Base-by-base conservation (phyloP, 2,888 invertebrate genomes). In the Lacanobia oleracea region DNA sequence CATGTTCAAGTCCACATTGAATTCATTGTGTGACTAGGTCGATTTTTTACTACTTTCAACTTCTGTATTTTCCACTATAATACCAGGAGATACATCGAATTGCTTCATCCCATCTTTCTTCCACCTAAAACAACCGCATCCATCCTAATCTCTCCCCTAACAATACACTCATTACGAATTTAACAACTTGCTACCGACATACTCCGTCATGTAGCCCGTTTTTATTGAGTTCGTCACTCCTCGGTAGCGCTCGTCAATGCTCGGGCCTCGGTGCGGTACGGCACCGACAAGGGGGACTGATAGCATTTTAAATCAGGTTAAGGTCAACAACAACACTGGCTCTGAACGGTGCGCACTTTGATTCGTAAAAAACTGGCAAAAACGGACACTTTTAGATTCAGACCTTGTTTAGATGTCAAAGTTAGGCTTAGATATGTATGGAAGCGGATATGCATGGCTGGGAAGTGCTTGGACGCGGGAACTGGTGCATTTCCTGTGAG, bases 281-380 rank as follows among this genome's bases (percentile, higher is more conserved):
- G 77, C 69, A 81, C 76, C 78, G 79, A 79, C 75, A 86, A 79
- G 84, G 81, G 79, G 76, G 88, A 89, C 91, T 93, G 93, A 94
- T 93, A 91, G 95, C 95, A 95, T 95, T 94, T 95, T 94, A 94
- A 94, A 95, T 93, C 92, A 94, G 94, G 95, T 95, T 94, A 95
- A 95, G 95, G 95, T 95, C 94, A 93, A 89, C 87, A 89, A 84
- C 86, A 87, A 86, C 82, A 87, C 82, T 79, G 70, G 79, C 53
- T 77, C 50, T 59, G 50, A 72, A 68, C 56, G 73, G 33, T 72
- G 60, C 18, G 67, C 78, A 79, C 79, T 81, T 83, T 84, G 82
- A 79, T 79, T 85, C 71, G 71, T 10, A 59, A 70, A 76, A 64
- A 75, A 71, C 48, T 45, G 54, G n/a, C 7, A 51, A 69, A 77